Percentiles rank a stretch among this genome's conserved stretches.
Conservation (phyloP, 1,140 invertebrate genomes). For the Pantala flavescens region DNA sequence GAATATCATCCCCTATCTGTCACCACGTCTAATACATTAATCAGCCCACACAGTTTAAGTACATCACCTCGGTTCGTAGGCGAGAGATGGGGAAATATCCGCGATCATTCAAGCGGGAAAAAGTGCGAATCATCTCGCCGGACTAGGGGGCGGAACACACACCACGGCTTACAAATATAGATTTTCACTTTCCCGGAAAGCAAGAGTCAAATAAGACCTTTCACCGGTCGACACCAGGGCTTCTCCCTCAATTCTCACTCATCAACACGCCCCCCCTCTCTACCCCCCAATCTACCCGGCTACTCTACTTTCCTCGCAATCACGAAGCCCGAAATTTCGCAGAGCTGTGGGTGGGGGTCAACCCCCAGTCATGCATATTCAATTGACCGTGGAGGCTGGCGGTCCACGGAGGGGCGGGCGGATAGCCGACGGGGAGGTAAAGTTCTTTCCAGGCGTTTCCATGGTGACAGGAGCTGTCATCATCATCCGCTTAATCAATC, state of each 20-base stretch:
- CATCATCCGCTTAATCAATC: conserved; percentile 9
- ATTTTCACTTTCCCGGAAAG: too few relatives aligned
- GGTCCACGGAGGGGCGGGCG: neutral
- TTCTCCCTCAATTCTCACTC: neutral
- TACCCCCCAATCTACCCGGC: neutral
- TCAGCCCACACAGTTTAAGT: too few relatives aligned
- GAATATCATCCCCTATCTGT: too few relatives aligned
- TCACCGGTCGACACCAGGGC: too few relatives aligned
- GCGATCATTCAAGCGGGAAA: too few relatives aligned
- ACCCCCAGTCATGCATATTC: conserved; percentile 20
- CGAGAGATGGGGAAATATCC: too few relatives aligned
- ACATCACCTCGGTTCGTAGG: too few relatives aligned
- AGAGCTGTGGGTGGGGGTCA: neutral
- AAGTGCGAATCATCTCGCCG: too few relatives aligned
- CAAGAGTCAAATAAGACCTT: too few relatives aligned
- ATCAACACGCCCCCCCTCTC: neutral
- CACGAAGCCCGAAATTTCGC: neutral
- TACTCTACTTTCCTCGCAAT: neutral
- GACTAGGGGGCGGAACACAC: too few relatives aligned
- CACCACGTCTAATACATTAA: too few relatives aligned
- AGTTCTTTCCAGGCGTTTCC: neutral
- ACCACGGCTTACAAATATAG: too few relatives aligned
- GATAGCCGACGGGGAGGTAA: neutral
- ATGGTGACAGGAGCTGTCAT: neutral
- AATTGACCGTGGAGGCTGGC: conserved; percentile 16